Conservation (phyloP, 2,113 vertebrate genomes). For the Cephalopholis sonnerati region DNA sequence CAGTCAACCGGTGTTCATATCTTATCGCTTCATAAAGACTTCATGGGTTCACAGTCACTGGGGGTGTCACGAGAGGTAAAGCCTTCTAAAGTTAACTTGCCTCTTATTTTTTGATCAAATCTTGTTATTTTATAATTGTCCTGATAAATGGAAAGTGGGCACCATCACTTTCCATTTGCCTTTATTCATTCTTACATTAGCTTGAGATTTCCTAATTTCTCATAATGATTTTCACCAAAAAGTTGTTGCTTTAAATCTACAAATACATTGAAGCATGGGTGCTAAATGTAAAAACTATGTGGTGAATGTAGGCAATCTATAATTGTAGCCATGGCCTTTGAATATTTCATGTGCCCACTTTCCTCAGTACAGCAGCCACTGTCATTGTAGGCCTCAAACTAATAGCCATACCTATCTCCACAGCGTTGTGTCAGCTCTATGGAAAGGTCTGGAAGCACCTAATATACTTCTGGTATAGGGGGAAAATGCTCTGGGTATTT, state of each 20-base stretch:
- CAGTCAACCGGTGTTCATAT: constrained; percentile 31
- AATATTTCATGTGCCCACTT: neutral
- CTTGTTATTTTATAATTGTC: neutral
- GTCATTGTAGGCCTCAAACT: neutral
- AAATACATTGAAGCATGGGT: too few species aligned
- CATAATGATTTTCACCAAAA: neutral
- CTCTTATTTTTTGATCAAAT: neutral
- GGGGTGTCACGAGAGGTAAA: neutral
- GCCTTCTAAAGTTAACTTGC: neutral
- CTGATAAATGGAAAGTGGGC: neutral
- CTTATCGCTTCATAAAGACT: constrained; percentile 5
- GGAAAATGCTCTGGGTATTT: too few species aligned
- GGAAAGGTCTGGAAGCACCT: too few species aligned
- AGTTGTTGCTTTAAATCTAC: neutral
- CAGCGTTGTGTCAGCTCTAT: too few species aligned
- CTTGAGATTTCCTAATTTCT: neutral
- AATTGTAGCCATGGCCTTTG: too few species aligned
- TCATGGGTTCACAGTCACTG: neutral
- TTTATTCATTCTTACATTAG: neutral
- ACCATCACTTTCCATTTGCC: neutral
- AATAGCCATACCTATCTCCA: too few species aligned
- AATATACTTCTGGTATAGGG: too few species aligned
- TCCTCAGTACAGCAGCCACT: neutral
- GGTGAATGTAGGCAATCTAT: neutral
- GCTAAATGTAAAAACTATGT: neutral